Evolutionary conservation across 2,797 vertebrate genomes (phyloP), one percentile per base, ranked within the genome.

Genomic region (Brachyrhaphis roseni): DNA sequence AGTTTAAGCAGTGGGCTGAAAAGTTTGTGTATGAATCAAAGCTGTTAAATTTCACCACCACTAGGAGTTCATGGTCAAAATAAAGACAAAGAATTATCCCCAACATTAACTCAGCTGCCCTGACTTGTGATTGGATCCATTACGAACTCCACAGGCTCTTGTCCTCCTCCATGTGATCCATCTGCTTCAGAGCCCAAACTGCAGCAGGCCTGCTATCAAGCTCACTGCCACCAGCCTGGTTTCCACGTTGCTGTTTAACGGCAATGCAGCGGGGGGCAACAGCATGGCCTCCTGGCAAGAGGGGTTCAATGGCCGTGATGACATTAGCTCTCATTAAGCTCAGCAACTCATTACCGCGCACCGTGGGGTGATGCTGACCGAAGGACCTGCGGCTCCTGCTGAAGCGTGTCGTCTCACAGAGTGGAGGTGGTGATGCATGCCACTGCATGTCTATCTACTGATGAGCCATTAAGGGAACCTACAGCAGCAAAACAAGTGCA

Each of bases 321-420:
- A 88, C 86, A 85, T 91, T 85, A 86, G 75, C 84, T 84, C 76
- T 87, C 85, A 90, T 92, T 89, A 90, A 76, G 2, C 89, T 82
- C 89, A 76, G 82, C 84, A 87, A 49, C 84, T 92, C 91, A 90
- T 92, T 92, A 92, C 85, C 84, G 86, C 90, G 88, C 91, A 87
- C 90, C 41, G 82, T 89, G 88, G 93, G 91, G 86, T 64, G 91
- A 90, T 85, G 90, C 83, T 90, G 90, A 91, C 82, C 57, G 82
- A 82, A 88, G 81, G 82, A 76, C 82, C 39, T 18, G 7, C 78
- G 77, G 68, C 86, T 83, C 79, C 78, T 59, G 78, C 43, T 78
- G 71, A 87, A 85, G 57, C 76, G 45, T 75, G 77, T 83, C 36
- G 59, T 59, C 74, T 87, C 86, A 64, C 80, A 74, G 79, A 84